Base-by-base conservation (phyloP, 2,888 invertebrate genomes). In the Orthosia gothica region DNA sequence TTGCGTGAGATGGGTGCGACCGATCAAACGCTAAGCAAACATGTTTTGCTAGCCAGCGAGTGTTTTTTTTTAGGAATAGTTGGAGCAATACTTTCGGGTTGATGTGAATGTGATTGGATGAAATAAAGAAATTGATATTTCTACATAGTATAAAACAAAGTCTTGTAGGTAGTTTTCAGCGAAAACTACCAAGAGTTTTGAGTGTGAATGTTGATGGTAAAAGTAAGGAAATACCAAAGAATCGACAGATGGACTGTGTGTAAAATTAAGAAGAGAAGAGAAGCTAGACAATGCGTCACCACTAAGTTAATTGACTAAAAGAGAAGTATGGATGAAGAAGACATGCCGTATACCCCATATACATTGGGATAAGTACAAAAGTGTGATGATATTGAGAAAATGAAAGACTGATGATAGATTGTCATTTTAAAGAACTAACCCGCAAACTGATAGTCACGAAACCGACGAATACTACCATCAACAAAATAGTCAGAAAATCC, bases 1-100 rank as follows among this genome's bases (percentile, higher is more conserved):
- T 94, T 94, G 89, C 85, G 74, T 80, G 84, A 80, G 86, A 79
- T 89, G 91, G 92, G 93, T 88, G 93, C 91, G 92, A 84, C 91
- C 90, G 91, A 92, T 91, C 93, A 93, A 92, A 91, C 90, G 89
- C 71, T 89, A 70, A 64, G 80, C 86, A 89, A 91, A 90, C 89
- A 91, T 87, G 89, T 85, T 85, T 69, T 66, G 50, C 64, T 79
- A 76, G 72, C 66, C 72, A 69, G n/a, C 71, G 49, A 64, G 20
- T 52, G 71, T 59, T 70, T 68, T 74, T 74, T 23, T 26, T 50
- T 9, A 26, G 40, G 32, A n/a, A 61, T 45, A 16, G 45, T 70
- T n/a, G 11, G 5, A 40, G 32, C 12, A 49, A 49, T 40, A 3
- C 16, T 72, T 66, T 72, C 62, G 5, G 16, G 15, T 58, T 23